Base-by-base conservation (phyloP, 2,888 invertebrate species). In the Torymus tubicola region DNA sequence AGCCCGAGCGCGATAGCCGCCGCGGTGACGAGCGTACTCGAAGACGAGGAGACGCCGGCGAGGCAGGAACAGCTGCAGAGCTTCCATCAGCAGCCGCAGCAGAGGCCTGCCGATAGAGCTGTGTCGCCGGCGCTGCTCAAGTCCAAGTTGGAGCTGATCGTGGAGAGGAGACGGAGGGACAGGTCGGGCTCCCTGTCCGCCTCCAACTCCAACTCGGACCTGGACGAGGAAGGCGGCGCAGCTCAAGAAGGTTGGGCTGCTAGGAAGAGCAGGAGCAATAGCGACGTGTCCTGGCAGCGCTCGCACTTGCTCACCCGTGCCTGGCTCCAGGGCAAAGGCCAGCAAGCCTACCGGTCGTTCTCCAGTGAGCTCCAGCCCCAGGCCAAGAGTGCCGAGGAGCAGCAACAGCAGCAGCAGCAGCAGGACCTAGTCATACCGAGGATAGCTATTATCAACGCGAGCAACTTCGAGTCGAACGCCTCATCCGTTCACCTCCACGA, bases 1-100 rank as follows among this genome's bases (percentile, higher is more conserved):
- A 95, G 95, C 64, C 96, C 96, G 69, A 90, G 89, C 77, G 71
- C 78, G 50, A 67, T 69, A 21, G 50, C 85, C 52, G 87, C 87
- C 8, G 83, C 70, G 24, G 84, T 85, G 12, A 87, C 24, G 11
- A 24, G 5, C 69, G n/a, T 13, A 79, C 10, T 10, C 57, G 57
- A 2, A 5, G 42, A 8, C 14, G 11, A 11, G 18, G n/a, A 16
- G 42, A n/a, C 3, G 12, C 11, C 1, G 14, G 4, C 18, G 5
- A 60, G 78, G 60, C 42, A 14, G 50, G 14, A 31, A 14, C 53
- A 50, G 31, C 75, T 13, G 1, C 18, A 21, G 18, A 0, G 5
- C 68, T 31, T 14, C 13, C 24, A 16, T 11, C 11, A 2, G 55
- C 12, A 13, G 5, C 50, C 1, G 13, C n/a, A 3, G 55, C 53